These are phyloP conservation scores for Mesembrinibis cayennensis DNA, from an alignment of 2,113 vertebrate species.

Conservation along the genomic window DNA sequence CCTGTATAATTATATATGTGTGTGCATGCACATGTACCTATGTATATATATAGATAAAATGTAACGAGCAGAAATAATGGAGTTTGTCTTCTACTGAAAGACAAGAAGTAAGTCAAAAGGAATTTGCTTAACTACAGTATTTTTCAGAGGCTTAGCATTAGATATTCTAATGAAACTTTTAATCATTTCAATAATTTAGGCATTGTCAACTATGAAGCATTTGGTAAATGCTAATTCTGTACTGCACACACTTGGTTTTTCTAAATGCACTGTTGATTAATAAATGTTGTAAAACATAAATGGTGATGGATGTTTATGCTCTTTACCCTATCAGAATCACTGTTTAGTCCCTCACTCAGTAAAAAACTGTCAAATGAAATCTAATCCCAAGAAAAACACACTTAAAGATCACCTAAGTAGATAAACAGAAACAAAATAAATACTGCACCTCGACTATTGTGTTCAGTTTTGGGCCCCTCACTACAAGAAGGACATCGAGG, in stretches of 20 bases:
- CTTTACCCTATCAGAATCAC: neutral
- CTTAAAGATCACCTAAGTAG: neutral
- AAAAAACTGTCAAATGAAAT: neutral
- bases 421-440: neutral
- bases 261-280: neutral
- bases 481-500: too few relatives aligned
- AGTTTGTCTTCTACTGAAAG: neutral
- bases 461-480: too few relatives aligned
- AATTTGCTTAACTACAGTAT: neutral
- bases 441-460: too few relatives aligned
- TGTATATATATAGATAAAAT: neutral
- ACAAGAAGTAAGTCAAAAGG: neutral
- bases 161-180: neutral
- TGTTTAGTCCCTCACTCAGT: neutral
- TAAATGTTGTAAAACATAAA: neutral
- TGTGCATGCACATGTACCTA: accelerated
- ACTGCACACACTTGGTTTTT: neutral
- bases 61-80: neutral
- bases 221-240: neutral
- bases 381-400: neutral
- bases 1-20: neutral
- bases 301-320: neutral
- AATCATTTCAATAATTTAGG: neutral
- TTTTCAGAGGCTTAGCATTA: neutral
- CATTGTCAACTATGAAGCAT: neutral